A percentile compares a stretch with the other conserved stretches of the same genome.
Evolutionary conservation across 2,888 invertebrate species (phyloP).

Genomic region (Lissonota sp.): DNA sequence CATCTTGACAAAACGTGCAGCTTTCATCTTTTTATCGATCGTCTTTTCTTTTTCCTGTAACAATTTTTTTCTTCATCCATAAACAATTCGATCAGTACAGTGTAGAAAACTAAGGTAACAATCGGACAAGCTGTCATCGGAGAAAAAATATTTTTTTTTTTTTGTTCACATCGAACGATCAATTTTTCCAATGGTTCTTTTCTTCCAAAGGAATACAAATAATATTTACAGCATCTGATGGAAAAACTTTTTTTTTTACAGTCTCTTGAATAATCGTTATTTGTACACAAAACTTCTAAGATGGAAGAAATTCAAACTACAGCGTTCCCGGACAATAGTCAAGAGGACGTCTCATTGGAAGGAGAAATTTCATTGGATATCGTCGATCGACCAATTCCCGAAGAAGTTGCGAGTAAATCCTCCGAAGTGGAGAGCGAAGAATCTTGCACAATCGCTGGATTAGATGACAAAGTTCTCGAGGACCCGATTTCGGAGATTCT

Average conservation of each 20-base stretch:
- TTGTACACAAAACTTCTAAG: background rate
- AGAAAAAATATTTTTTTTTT: too few relatives aligned
- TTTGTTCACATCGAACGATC: background rate
- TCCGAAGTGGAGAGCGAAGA: slow-evolving; percentile 12
- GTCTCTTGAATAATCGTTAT: too few relatives aligned
- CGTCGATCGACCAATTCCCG: background rate
- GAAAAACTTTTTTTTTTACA: too few relatives aligned
- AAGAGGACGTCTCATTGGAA: background rate
- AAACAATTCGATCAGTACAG: background rate
- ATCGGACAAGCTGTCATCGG: too few relatives aligned
- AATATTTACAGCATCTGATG: too few relatives aligned
- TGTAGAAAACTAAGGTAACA: background rate
- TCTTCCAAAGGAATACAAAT: background rate
- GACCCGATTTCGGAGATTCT: background rate
- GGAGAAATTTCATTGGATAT: background rate
- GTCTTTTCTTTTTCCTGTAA: slow-evolving; percentile 8
- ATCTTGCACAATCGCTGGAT: background rate
- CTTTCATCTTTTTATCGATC: slow-evolving; percentile 1
- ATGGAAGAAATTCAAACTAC: slow-evolving; percentile 49
- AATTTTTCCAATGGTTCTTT: background rate
- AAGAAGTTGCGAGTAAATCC: background rate
- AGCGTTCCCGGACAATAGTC: slow-evolving; percentile 16
- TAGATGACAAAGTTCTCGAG: slow-evolving; percentile 9
- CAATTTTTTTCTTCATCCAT: background rate
- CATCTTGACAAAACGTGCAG: background rate